phyloP scores from a whole-genome alignment of 2,797 vertebrate species.

The Setipinna tenuifilis region DNA sequence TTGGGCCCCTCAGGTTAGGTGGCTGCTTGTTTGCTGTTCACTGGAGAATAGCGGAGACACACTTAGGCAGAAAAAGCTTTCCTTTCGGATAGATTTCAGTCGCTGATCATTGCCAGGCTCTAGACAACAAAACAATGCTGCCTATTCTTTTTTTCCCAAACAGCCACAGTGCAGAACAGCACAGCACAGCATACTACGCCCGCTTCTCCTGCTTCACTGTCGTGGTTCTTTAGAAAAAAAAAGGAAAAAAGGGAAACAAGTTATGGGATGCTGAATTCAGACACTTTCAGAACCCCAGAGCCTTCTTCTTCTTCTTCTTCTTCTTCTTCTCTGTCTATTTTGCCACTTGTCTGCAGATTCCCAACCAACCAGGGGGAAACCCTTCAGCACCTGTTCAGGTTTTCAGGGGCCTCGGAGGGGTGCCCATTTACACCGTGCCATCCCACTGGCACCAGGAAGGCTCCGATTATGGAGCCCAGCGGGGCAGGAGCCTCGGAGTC shows the following conservation, averaged over 20 bases:
- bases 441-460: conserved; percentile 66
- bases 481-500: conserved; percentile 66
- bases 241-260: conserved; percentile 31
- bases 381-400: conserved; percentile 66
- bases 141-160: conserved; percentile 47
- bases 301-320: conserved; percentile 27
- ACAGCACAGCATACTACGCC: conserved; percentile 46
- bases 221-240: conserved; percentile 39
- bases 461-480: conserved; percentile 66
- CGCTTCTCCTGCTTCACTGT: conserved; percentile 49
- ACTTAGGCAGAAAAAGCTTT: conserved; percentile 57
- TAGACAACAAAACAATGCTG: conserved; percentile 54
- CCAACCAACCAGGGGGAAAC: conserved; percentile 47
- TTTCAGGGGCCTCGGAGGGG: conserved; percentile 64
- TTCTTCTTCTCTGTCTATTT: conserved; percentile 25
- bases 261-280: conserved; percentile 46
- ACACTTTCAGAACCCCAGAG: conserved; percentile 50
- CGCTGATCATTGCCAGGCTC: conserved; percentile 57
- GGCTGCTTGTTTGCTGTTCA: conserved; percentile 70
- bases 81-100: conserved; percentile 57
- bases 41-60: conserved; percentile 66
- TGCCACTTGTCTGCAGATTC: conserved; percentile 47
- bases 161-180: conserved; percentile 16
- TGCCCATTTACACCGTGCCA: conserved; percentile 68
- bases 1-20: conserved; percentile 66